Evolutionary conservation across 2,888 invertebrate genomes (phyloP).

Genomic region (Heliconius hortense): DNA sequence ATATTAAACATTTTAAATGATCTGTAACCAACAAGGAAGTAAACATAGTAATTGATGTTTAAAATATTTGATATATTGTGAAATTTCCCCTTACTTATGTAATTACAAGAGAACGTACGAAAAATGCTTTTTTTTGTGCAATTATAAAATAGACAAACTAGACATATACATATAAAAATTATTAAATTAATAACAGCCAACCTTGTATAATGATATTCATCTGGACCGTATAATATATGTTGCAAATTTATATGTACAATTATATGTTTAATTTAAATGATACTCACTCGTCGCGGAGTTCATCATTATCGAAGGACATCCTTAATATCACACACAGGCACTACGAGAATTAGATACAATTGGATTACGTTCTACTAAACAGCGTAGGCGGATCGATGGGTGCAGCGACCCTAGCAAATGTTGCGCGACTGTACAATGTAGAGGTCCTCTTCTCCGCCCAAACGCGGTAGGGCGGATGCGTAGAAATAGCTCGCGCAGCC

Average conservation of each 20-base stretch:
- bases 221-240: neutral
- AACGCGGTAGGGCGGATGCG: slow-evolving; percentile 57
- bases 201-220: neutral
- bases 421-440: slow-evolving; percentile 59
- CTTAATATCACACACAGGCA: slow-evolving; percentile 54
- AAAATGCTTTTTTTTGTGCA: too few relatives aligned
- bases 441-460: slow-evolving; percentile 59
- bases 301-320: slow-evolving; percentile 85
- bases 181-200: neutral
- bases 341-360: slow-evolving; percentile 49
- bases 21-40: too few relatives aligned
- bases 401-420: slow-evolving; percentile 54
- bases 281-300: slow-evolving; percentile 88
- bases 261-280: neutral
- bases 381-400: slow-evolving; percentile 63
- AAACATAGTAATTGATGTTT: neutral
- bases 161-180: too few relatives aligned
- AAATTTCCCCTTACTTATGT: too few relatives aligned
- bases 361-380: slow-evolving; percentile 47
- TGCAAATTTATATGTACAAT: neutral
- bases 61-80: too few relatives aligned
- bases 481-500: slow-evolving; percentile 49
- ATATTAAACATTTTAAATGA: neutral
- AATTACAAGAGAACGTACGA: too few relatives aligned
- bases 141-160: too few relatives aligned